Evolutionary conservation across 2,797 vertebrate species (phyloP).

Genomic region (Channallabes apus): DNA sequence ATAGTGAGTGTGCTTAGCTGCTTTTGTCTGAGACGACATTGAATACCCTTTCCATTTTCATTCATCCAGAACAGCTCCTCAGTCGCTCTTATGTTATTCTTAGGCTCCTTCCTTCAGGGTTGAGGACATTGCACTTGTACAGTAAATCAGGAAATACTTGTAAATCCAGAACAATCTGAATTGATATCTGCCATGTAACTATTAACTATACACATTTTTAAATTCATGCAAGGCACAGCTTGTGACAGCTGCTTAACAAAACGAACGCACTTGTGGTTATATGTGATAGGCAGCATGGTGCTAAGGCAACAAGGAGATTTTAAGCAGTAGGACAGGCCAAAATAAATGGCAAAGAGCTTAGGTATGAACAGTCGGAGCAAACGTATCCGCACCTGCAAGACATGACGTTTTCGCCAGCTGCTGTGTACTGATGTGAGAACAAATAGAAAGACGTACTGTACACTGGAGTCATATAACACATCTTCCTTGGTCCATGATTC

Average conservation of each 20-base stretch:
- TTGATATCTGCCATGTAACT: neutral
- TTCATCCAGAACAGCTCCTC: neutral
- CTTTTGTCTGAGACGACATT: neutral
- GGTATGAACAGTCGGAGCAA: neutral
- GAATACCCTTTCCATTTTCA: neutral
- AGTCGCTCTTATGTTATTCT: neutral
- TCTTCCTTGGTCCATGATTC: conserved; percentile 37
- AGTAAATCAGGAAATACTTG: neutral
- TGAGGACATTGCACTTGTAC: neutral
- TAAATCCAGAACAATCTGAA: neutral
- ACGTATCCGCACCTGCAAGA: conserved; percentile 55
- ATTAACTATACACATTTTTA: neutral
- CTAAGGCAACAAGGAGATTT: neutral
- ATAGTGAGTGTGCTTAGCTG: neutral
- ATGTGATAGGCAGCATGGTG: neutral
- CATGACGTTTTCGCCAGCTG: conserved; percentile 32
- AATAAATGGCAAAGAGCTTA: neutral
- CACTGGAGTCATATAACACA: conserved; percentile 55
- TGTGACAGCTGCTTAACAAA: neutral
- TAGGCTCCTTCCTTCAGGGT: neutral
- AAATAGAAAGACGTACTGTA: conserved; percentile 10
- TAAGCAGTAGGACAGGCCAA: neutral
- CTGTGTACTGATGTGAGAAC: conserved; percentile 11
- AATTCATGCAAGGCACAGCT: neutral
- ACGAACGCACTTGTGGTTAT: too few relatives aligned